Evolutionary conservation across 2,888 invertebrate genomes (phyloP).

Genomic region (Heliconius ethilla): DNA sequence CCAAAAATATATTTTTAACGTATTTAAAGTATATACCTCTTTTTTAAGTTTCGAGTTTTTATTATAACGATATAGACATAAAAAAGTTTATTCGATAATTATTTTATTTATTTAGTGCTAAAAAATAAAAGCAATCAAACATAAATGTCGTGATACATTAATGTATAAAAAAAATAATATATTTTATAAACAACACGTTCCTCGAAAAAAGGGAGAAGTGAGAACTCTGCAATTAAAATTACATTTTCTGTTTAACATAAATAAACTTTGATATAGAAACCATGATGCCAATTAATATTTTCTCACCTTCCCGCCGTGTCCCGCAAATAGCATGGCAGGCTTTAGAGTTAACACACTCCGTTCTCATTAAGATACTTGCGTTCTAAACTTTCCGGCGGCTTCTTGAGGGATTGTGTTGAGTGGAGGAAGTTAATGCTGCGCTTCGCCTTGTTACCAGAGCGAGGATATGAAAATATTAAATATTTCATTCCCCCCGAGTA

Average conservation of each 20-base stretch:
- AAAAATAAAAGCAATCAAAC: too few species aligned
- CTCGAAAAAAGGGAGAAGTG: not conserved
- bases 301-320: not conserved
- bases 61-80: too few species aligned
- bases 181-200: too few species aligned
- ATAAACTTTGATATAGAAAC: too few species aligned
- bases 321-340: not conserved
- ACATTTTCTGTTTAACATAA: not conserved
- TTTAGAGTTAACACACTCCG: not conserved
- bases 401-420: not conserved
- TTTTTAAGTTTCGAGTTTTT: too few species aligned
- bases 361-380: not conserved
- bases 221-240: not conserved
- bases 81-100: too few species aligned
- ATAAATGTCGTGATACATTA: too few species aligned
- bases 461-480: not conserved
- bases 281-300: not conserved
- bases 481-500: not conserved
- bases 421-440: not conserved
- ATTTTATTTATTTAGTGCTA: too few species aligned
- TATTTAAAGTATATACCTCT: too few species aligned
- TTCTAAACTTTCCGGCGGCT: not conserved
- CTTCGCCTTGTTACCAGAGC: too few species aligned
- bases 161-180: too few species aligned
- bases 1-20: too few species aligned